A percentile compares a stretch with the other conserved stretches of the same genome.
phyloP scores from a whole-genome alignment of 1,140 invertebrate species.

The Meloidogyne floridensis region DNA sequence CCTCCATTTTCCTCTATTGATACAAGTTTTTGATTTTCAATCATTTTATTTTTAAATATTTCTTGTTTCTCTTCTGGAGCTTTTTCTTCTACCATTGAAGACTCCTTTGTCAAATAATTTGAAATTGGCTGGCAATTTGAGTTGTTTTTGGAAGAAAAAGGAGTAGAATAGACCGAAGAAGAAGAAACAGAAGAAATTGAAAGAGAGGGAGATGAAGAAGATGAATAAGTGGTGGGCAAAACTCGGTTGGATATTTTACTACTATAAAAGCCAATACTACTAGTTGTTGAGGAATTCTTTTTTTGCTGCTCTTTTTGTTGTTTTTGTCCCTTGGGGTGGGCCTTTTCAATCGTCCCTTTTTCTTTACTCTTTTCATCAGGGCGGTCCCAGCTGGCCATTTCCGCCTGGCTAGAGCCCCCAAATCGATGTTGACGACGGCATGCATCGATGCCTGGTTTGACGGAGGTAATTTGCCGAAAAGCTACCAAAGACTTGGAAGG shows the following conservation, averaged over 20 bases:
- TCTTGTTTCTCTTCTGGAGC: not conserved
- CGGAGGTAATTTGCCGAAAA: slow-evolving; percentile 6
- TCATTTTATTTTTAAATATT: not conserved
- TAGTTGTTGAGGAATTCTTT: not conserved
- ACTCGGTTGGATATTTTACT: not conserved
- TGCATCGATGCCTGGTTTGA: slow-evolving; percentile 2
- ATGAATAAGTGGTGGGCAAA: slow-evolving; percentile 2
- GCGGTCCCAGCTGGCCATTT: slow-evolving; percentile 5
- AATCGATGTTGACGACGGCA: not conserved
- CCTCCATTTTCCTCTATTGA: not conserved
- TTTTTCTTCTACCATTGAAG: slow-evolving; percentile 3
- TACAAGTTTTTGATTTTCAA: not conserved
- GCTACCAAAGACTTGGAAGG: not conserved
- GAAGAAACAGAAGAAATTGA: not conserved
- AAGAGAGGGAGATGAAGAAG: not conserved
- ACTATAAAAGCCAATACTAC: slow-evolving; percentile 1
- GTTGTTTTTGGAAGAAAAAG: slow-evolving; percentile 7
- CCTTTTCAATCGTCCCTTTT: slow-evolving; percentile 1
- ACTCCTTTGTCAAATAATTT: not conserved
- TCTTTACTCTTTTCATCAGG: not conserved
- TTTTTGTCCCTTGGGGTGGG: slow-evolving; percentile 8
- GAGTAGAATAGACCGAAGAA: not conserved
- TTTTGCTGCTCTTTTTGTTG: not conserved
- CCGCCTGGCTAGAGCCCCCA: not conserved
- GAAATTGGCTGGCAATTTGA: not conserved